Evolutionary conservation across 2,113 vertebrate genomes (phyloP), one percentile per base, ranked within the genome.

Genomic region (Microtus richardsoni): DNA sequence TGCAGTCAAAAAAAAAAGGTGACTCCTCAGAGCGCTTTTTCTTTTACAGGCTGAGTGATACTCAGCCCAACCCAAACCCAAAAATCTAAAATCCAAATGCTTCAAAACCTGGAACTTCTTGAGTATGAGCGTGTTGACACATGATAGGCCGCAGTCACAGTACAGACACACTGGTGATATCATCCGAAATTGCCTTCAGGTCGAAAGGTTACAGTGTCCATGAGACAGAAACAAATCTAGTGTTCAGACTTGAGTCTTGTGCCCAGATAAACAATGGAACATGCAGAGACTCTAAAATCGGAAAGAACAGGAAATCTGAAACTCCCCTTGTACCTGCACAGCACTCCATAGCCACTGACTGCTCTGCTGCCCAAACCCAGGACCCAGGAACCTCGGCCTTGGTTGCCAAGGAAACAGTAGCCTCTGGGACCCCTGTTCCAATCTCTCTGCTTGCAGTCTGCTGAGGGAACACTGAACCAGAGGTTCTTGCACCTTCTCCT

Each of bases 391-490:
- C 49, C 52, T 8, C 0, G 3, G 60, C 26, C 26, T 11, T 30
- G 28, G 64, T 66, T 30, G 0, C 60, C 10, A 9, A 66, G 39
- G 41, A 85, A 33, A 24, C n/a, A 33, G 2, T 30, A 7, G 28
- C 16, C 10, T 17, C 52, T 41, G 30, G 7, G 19, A 6, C 24
- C 7, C 16, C 19, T 14, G 7, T 11, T 44, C 52, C 28, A 0
- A 19, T 33, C 26, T 21, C 49, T 11, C 36, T 1, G 0, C 28
- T 4, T 24, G 17, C 21, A 9, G 1, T n/a, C 44, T 11, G 9
- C 44, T 60, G 44, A 17, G 26, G 91, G 2, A 82, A 44, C 16
- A 5, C 77, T 26, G 58, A 30, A 36, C 49, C 44, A 26, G 3
- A n/a, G 14, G 39, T 3, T 12, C 7, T 9, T 10, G 58, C 7